Percentiles rank a stretch among this genome's conserved stretches.
Evolutionary conservation across 2,113 vertebrate genomes (phyloP).

Genomic region (Spheniscus mendiculus): DNA sequence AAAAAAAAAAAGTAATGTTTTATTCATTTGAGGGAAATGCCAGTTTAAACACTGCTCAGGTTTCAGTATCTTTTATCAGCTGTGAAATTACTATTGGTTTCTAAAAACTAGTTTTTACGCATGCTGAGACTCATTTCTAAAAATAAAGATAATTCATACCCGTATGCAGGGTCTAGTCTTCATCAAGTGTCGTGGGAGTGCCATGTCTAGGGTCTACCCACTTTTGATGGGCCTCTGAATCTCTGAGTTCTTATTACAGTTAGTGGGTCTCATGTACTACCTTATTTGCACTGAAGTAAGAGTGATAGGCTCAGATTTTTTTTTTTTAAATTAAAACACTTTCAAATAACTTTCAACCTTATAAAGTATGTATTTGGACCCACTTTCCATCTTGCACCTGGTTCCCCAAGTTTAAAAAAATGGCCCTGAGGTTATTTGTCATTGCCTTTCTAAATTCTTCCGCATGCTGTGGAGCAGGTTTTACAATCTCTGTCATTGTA

Average conservation of each 20-base stretch:
- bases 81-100: not conserved
- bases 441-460: conserved; percentile 4
- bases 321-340: not conserved
- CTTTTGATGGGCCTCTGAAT: not conserved
- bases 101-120: not conserved
- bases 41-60: not conserved
- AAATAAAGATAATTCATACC: not conserved
- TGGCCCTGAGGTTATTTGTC: conserved; percentile 35
- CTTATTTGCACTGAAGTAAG: not conserved
- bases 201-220: not conserved
- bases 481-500: not conserved
- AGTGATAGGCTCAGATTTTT: not conserved
- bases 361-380: not conserved
- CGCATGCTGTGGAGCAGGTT: conserved; percentile 6
- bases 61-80: not conserved
- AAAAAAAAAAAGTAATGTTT: not conserved
- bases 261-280: not conserved
- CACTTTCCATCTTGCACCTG: not conserved
- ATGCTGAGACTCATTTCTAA: not conserved
- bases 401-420: conserved; percentile 14
- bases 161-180: not conserved
- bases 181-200: not conserved
- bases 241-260: not conserved
- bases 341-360: not conserved
- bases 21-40: not conserved